Conservation (phyloP, 1,140 invertebrate species). For the Panulirus ornatus region DNA sequence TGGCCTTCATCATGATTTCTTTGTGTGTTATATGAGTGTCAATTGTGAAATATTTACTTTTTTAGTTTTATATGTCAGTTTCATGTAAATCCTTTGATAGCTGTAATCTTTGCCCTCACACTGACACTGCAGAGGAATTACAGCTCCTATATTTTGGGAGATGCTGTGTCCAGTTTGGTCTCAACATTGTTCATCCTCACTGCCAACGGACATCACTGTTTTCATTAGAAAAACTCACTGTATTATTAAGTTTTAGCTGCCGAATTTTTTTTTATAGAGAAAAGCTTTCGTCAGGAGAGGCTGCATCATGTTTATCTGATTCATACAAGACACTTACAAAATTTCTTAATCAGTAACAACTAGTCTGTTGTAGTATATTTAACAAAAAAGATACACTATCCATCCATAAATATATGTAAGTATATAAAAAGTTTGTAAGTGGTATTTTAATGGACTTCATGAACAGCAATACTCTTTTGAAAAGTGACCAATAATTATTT, state of each 20-base stretch:
- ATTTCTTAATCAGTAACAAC: background rate
- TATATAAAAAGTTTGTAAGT: too few species aligned
- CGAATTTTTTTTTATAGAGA: slow-evolving; percentile 10
- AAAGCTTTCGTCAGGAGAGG: slow-evolving; percentile 12
- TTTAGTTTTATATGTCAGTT: background rate
- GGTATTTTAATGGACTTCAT: too few species aligned
- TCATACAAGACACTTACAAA: too few species aligned
- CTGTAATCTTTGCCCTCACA: background rate
- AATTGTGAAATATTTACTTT: background rate
- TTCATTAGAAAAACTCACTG: slow-evolving; percentile 1
- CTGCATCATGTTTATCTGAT: background rate
- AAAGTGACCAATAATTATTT: too few species aligned
- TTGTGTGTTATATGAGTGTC: background rate
- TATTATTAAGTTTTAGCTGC: background rate
- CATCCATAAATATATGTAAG: too few species aligned
- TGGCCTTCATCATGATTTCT: slow-evolving; percentile 5
- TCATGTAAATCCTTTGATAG: background rate
- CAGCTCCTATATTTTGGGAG: background rate
- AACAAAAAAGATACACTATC: background rate
- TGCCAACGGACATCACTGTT: slow-evolving; percentile 56
- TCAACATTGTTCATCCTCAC: slow-evolving; percentile 54
- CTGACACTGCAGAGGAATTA: background rate
- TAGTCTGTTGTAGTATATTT: background rate
- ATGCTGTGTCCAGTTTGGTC: slow-evolving; percentile 44
- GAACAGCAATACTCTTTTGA: too few species aligned